Base-by-base conservation (phyloP, 2,797 vertebrate genomes). In the Cossypha polioptera region DNA sequence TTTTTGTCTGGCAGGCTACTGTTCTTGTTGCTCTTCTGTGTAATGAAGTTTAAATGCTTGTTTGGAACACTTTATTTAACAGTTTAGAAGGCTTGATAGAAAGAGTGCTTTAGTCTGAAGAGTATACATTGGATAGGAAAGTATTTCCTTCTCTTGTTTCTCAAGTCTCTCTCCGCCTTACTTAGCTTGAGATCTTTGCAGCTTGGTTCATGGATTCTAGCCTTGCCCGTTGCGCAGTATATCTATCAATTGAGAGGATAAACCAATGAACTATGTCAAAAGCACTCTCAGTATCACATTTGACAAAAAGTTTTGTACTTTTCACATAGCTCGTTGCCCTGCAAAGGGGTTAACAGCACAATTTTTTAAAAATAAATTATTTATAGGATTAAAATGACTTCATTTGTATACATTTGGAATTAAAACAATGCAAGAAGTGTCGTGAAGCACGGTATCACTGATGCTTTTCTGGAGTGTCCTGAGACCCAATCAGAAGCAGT, bases 41-140 rank as follows among this genome's bases (percentile, higher is more conserved):
- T 98, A 97, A 98, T 98, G 98, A 98, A 98, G 98, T 98, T 98
- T 98, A 98, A 98, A 98, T 98, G 98, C 98, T 99, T 98, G 98
- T 99, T 99, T 98, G 98, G 98, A 98, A 98, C 97, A 98, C 97
- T 98, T 99, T 98, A 99, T 99, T 99, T 98, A 98, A 99, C 98
- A 99, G 98, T 98, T 98, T 98, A 99, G 98, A 98, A 98, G 98
- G 98, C 98, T 98, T 97, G 97, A 98, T 98, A 99, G 98, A 97
- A 98, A 98, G 98, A 99, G 98, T 98, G 98, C 98, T 98, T 99
- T 98, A 98, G 98, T 97, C 97, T 98, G 98, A 98, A 98, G 98
- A 98, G 98, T 98, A 98, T 98, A 97, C 98, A 98, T 97, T 98
- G 98, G 98, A 98, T 99, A 99, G 98, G 98, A 98, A 98, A 98